Conservation (phyloP, 2,797 vertebrate species). For the Manis pentadactyla region DNA sequence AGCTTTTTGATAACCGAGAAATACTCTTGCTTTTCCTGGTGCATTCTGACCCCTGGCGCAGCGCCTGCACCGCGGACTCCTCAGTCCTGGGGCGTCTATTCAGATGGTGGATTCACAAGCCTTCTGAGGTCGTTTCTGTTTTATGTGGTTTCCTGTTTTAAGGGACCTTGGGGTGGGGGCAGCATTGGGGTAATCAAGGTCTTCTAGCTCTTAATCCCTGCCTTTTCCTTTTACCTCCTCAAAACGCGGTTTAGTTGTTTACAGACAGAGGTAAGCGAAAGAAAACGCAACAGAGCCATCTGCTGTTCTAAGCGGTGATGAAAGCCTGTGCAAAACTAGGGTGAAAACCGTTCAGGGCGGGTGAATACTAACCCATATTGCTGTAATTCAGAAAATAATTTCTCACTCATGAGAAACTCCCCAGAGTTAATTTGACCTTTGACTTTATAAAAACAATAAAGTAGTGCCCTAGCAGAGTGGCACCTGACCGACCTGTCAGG, state of each 20-base stretch:
- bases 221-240: constrained; percentile 71
- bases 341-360: background rate
- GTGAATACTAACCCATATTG: background rate
- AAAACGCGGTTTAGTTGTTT: constrained; percentile 85
- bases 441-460: background rate
- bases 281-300: constrained; percentile 99
- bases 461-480: background rate
- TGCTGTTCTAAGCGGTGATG: constrained; percentile 95
- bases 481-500: background rate
- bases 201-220: constrained; percentile 69
- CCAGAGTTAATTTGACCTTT: background rate
- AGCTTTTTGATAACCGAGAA: constrained; percentile 25
- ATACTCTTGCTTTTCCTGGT: background rate
- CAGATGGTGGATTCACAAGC: background rate
- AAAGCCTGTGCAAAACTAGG: constrained; percentile 81
- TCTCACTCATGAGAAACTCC: background rate
- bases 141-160: background rate
- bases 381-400: constrained; percentile 1
- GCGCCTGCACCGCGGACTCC: background rate
- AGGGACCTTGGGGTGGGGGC: background rate
- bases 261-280: constrained; percentile 83
- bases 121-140: background rate
- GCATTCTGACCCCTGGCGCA: background rate
- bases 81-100: background rate
- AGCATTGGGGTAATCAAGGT: constrained; percentile 39